Percentiles rank a stretch among this genome's conserved stretches.
These are phyloP conservation scores for Phrynosoma platyrhinos DNA, from an alignment of 2,113 vertebrate species.

Conservation along the genomic window DNA sequence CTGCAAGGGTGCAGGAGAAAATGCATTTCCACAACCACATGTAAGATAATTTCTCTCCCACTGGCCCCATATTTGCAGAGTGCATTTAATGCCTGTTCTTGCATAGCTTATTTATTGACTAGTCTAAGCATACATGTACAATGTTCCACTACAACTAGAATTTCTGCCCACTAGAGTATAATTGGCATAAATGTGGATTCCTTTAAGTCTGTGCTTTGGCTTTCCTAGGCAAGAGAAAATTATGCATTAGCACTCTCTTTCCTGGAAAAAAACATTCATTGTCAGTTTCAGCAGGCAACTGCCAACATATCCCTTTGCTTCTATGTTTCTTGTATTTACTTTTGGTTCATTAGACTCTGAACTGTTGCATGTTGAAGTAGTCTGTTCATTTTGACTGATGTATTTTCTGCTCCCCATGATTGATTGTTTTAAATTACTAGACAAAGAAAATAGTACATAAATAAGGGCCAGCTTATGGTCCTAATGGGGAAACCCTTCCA, in stretches of 20 bases:
- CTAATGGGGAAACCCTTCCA: constrained; percentile 49
- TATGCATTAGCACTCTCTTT: background rate
- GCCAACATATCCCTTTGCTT: constrained; percentile 54
- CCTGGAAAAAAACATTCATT: constrained; percentile 20
- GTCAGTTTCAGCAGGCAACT: constrained; percentile 8
- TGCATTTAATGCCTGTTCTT: background rate
- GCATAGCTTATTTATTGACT: background rate
- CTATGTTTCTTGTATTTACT: constrained; percentile 38
- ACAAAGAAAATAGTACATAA: constrained; percentile 59
- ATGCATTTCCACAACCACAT: too few relatives aligned
- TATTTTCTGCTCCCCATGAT: constrained; percentile 65
- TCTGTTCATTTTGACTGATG: constrained; percentile 62
- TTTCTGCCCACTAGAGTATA: background rate
- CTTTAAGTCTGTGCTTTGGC: background rate
- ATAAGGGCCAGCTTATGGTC: constrained; percentile 54
- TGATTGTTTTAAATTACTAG: constrained; percentile 68
- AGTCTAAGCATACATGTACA: background rate
- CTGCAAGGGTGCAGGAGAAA: background rate
- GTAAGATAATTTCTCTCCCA: background rate
- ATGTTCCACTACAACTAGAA: background rate
- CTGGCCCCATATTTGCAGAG: background rate
- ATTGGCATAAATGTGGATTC: background rate
- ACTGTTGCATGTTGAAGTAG: constrained; percentile 57
- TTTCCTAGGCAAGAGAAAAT: background rate
- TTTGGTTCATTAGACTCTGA: constrained; percentile 57